Evolutionary conservation across 2,888 invertebrate genomes (phyloP), one percentile per base, ranked within the genome.

Genomic region (Mythimna impura): DNA sequence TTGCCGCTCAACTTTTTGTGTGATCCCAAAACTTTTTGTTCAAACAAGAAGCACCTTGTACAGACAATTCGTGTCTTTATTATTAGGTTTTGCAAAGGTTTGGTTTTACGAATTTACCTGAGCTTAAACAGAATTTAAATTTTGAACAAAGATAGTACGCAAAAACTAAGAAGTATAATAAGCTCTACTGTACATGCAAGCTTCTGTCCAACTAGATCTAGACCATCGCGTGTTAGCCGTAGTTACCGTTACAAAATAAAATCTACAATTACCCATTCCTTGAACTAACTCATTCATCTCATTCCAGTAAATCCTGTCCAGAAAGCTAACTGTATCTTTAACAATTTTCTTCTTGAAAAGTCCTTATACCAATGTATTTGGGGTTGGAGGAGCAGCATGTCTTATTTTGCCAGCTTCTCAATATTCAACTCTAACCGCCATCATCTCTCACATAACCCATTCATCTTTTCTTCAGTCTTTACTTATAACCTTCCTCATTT

Each of bases 191-290:
- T 17, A 43, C 3, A 17, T 12, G 22, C 36, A 22, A 65, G 12
- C 30, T 8, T n/a, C 12, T 20, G 17, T 22, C 0, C 20, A 34
- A 20, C 9, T 71, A 36, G 10, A 22, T 76, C 20, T 55, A 47
- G 14, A 57, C 14, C 40, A 58, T 58, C 9, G 77, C 50, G 30
- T 58, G 57, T n/a, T 22, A 40, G n/a, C 25, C 14, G 25, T 57
- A 57, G 14, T n/a, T 57, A 17, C 68, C 30, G 12, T 36, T 76
- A 47, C 17, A 22, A 55, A 47, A 57, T 57, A 30, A 50, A 14
- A 8, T 20, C 36, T 30, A 50, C 36, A 40, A 22, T 57, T 57
- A 73, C 30, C 2, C 0, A 22, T 50, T 68, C 57, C 76, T 36
- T 57, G 14, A 40, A 66, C 2, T 22, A 57, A 20, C 68, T 75